These are phyloP conservation scores for Benitochromis conjunctus DNA, from an alignment of 2,113 vertebrate species.

Conservation along the genomic window DNA sequence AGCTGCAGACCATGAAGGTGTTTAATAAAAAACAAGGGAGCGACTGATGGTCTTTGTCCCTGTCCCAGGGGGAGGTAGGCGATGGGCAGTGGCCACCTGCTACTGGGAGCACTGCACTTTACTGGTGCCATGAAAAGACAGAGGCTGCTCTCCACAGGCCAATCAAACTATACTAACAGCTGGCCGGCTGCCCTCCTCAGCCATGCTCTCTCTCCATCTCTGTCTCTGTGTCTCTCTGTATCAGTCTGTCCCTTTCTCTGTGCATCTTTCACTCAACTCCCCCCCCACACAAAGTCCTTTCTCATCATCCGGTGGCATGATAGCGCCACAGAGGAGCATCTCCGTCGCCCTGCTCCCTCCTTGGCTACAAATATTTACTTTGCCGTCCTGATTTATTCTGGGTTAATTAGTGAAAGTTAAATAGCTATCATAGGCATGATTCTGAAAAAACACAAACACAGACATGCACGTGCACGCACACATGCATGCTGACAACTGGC, in stretches of 20 bases:
- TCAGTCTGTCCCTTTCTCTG: conserved; percentile 21
- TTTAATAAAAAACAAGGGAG: conserved; percentile 58
- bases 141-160: conserved; percentile 70
- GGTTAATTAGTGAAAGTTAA: conserved; percentile 77
- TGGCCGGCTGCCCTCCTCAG: conserved; percentile 75
- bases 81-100: conserved; percentile 68
- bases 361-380: conserved; percentile 77
- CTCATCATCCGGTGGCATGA: not conserved
- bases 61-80: conserved; percentile 16
- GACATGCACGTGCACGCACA: not conserved
- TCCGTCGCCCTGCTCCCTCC: conserved; percentile 60
- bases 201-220: conserved; percentile 48
- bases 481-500: conserved; percentile 13
- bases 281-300: not conserved
- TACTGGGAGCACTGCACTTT: conserved; percentile 62
- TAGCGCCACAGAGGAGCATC: conserved; percentile 64
- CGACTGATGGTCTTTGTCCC: conserved; percentile 50
- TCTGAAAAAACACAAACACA: conserved; percentile 17
- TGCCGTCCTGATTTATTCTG: conserved; percentile 71
- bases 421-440: conserved; percentile 54
- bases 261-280: conserved; percentile 5
- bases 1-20: conserved; percentile 55
- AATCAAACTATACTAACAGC: conserved; percentile 78
- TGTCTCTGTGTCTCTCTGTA: conserved; percentile 7
- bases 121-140: conserved; percentile 70